These are phyloP conservation scores for Odiellus spinosus DNA, from an alignment of 2,888 invertebrate species.

Conservation along the genomic window DNA sequence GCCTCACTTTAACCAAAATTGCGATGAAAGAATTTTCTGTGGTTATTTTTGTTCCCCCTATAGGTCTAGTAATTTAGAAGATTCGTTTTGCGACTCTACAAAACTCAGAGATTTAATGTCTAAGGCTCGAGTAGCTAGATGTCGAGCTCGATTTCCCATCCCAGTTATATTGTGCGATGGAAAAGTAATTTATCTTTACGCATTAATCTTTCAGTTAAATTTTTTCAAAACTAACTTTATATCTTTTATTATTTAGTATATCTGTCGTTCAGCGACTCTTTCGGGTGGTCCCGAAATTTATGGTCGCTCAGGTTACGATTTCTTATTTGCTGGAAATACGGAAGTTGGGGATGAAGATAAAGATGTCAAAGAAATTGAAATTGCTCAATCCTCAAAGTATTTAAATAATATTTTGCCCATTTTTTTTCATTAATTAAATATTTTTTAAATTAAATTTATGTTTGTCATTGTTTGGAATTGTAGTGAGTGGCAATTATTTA, in stretches of 20 bases:
- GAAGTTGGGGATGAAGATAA: slow-evolving; percentile 17
- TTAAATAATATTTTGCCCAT: too few relatives aligned
- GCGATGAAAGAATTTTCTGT: too few relatives aligned
- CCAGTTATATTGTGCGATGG: slow-evolving; percentile 60
- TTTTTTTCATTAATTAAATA: not conserved
- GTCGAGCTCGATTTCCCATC: slow-evolving; percentile 55
- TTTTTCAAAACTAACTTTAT: not conserved
- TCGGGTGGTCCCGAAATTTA: slow-evolving; percentile 57
- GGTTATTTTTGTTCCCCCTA: too few relatives aligned
- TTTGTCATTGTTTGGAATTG: slow-evolving; percentile 2
- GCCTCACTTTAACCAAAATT: too few relatives aligned
- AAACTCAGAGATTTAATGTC: slow-evolving; percentile 46
- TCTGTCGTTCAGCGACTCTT: slow-evolving; percentile 50
- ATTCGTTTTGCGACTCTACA: slow-evolving; percentile 31
- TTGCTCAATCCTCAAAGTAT: slow-evolving; percentile 18
- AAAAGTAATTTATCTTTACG: slow-evolving; percentile 39
- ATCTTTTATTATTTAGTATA: slow-evolving; percentile 24
- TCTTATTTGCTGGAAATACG: slow-evolving; percentile 36
- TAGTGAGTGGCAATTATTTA: slow-evolving; percentile 40
- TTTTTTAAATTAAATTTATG: not conserved
- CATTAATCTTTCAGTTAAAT: not conserved
- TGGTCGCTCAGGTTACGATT: slow-evolving; percentile 44
- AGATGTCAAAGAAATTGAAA: slow-evolving; percentile 19
- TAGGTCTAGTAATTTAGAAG: not conserved
- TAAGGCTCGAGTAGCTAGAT: slow-evolving; percentile 52